Evolutionary conservation across 2,888 invertebrate genomes (phyloP).

Genomic region (Cantharis rufa): DNA sequence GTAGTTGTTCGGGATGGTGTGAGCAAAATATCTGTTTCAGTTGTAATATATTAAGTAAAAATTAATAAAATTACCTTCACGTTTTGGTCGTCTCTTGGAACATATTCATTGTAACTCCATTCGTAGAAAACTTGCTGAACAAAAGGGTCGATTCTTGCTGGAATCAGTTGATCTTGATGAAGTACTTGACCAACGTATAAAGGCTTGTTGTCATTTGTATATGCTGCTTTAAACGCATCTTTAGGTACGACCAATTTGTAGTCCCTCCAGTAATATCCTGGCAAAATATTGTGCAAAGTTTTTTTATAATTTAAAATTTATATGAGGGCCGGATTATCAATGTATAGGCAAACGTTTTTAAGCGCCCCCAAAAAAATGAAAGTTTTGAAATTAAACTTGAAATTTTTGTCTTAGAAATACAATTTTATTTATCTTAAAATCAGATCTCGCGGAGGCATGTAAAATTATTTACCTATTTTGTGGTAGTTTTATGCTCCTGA

Average conservation of each 20-base stretch:
- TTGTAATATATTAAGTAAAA: not conserved
- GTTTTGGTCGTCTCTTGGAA: not conserved
- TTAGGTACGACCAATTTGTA: not conserved
- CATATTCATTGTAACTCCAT: constrained; percentile 8
- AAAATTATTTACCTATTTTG: too few species aligned
- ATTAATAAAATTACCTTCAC: not conserved
- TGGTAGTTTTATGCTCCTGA: too few species aligned
- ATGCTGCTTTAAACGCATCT: not conserved
- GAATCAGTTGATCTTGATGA: constrained; percentile 6
- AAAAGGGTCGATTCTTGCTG: constrained; percentile 9
- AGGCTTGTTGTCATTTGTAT: not conserved
- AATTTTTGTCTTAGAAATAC: too few species aligned
- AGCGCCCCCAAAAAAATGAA: too few species aligned
- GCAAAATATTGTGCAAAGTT: not conserved
- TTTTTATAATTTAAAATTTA: too few species aligned
- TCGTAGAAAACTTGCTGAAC: not conserved
- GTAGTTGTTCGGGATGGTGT: constrained; percentile 11
- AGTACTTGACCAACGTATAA: not conserved
- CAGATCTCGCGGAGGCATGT: too few species aligned
- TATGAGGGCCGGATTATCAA: too few species aligned
- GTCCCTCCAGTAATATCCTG: constrained; percentile 22
- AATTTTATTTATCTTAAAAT: too few species aligned
- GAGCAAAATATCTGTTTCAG: constrained; percentile 19
- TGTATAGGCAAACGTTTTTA: too few species aligned
- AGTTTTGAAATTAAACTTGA: too few species aligned